Evolutionary conservation across 1,140 invertebrate species (phyloP).

Genomic region (Hylaeus anthracinus): DNA sequence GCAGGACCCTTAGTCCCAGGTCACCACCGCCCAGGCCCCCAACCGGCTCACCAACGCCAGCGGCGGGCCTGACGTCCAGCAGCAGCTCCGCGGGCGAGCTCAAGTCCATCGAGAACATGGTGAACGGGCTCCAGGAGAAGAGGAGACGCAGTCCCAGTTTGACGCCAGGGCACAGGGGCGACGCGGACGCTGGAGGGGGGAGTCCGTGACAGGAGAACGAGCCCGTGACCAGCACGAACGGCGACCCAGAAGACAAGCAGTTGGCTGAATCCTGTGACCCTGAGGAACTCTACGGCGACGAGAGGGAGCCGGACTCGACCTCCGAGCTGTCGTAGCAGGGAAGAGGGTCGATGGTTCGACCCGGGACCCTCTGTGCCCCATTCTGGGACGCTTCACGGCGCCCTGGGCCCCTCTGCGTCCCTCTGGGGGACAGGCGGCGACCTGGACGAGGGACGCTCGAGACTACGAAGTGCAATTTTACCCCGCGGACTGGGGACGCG

Average conservation of each 20-base stretch:
- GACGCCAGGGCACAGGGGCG: constrained; percentile 71
- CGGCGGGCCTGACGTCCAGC: constrained; percentile 73
- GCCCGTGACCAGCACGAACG: constrained; percentile 73
- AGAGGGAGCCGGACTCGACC: constrained; percentile 76
- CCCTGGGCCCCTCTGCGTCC: constrained; percentile 6
- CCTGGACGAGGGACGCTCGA: constrained; percentile 44
- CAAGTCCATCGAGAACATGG: constrained; percentile 98
- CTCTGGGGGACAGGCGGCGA: constrained; percentile 20
- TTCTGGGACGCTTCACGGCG: constrained; percentile 4
- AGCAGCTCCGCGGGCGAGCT: constrained; percentile 86
- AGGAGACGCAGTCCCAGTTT: constrained; percentile 71
- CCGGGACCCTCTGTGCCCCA: constrained; percentile 28
- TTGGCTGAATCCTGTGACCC: constrained; percentile 47
- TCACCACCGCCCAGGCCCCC: constrained; percentile 84
- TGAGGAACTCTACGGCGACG: constrained; percentile 59
- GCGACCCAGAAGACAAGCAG: constrained; percentile 63
- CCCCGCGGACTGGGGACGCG: constrained; percentile 24
- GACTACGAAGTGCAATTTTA: constrained; percentile 78
- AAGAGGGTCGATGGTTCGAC: constrained; percentile 49
- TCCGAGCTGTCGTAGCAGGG: constrained; percentile 78
- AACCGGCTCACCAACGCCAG: constrained; percentile 83
- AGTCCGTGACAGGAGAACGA: constrained; percentile 80
- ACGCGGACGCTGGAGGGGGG: constrained; percentile 73
- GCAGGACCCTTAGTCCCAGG: constrained; percentile 84
- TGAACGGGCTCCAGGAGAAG: constrained; percentile 94